Evolutionary conservation across 2,888 invertebrate genomes (phyloP).

Genomic region (Lycia hirtaria): DNA sequence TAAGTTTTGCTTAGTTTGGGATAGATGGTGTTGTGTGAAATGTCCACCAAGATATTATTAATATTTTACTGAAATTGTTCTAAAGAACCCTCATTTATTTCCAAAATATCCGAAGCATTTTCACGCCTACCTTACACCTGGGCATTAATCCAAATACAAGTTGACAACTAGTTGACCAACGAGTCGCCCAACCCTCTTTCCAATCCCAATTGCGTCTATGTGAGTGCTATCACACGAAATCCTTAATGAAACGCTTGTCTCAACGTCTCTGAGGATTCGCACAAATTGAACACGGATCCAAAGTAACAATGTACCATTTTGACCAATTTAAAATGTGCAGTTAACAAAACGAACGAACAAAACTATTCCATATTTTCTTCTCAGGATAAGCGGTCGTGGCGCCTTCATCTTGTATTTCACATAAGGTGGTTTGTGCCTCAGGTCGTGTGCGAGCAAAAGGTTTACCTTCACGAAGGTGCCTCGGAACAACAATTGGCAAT

Average conservation of each 20-base stretch:
- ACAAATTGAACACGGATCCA: slow-evolving; percentile 35
- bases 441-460: slow-evolving; percentile 12
- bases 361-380: neutral
- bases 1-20: too few species aligned
- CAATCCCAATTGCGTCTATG: neutral
- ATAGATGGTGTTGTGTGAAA: too few species aligned
- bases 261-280: slow-evolving; percentile 30
- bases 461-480: slow-evolving; percentile 23
- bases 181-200: neutral
- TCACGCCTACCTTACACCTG: too few species aligned
- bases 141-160: too few species aligned
- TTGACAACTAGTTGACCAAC: too few species aligned
- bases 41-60: too few species aligned
- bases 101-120: too few species aligned
- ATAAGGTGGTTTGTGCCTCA: neutral
- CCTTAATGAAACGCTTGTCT: slow-evolving; percentile 45
- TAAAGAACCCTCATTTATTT: too few species aligned
- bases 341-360: neutral
- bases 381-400: neutral
- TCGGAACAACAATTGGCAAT: slow-evolving; percentile 39
- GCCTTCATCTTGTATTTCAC: neutral
- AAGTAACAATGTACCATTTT: slow-evolving; percentile 7
- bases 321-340: neutral
- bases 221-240: slow-evolving; percentile 32
- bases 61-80: too few species aligned